Percentiles rank a stretch among this genome's conserved stretches.
These are phyloP conservation scores for Amazonetta brasiliensis DNA, from an alignment of 2,797 vertebrate species.

Conservation along the genomic window DNA sequence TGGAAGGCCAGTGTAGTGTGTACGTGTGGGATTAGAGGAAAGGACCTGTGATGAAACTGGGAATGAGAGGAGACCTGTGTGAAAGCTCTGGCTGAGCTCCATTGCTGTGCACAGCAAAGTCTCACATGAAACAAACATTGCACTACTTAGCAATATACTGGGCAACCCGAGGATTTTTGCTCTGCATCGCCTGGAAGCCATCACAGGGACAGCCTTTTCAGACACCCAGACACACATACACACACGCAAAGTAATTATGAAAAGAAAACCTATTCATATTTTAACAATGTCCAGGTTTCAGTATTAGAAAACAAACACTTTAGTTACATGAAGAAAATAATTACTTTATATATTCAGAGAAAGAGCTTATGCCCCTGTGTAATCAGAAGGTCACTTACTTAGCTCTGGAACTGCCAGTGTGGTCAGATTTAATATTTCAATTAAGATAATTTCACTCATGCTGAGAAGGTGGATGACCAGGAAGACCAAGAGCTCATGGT, in stretches of 20 bases:
- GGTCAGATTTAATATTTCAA: not conserved
- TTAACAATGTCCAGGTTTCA: not conserved
- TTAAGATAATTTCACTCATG: not conserved
- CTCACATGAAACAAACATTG: not conserved
- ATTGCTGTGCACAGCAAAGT: not conserved
- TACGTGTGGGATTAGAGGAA: not conserved
- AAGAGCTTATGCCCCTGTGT: not conserved
- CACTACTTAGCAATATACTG: not conserved
- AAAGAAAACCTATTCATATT: not conserved
- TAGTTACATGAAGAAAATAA: not conserved
- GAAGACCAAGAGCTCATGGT: not conserved
- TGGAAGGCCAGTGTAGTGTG: not conserved
- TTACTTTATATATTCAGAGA: not conserved
- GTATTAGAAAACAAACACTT: not conserved
- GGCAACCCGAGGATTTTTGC: not conserved
- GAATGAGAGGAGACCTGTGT: not conserved
- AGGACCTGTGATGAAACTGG: not conserved
- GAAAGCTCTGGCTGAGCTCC: not conserved
- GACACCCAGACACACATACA: not conserved
- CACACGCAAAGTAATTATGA: not conserved
- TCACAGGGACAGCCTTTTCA: not conserved
- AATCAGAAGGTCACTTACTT: not conserved
- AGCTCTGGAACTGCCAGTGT: accelerated
- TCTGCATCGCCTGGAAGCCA: not conserved
- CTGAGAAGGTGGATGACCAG: not conserved